Conservation (phyloP, 2,113 vertebrate species). For the Caranx ignobilis region DNA sequence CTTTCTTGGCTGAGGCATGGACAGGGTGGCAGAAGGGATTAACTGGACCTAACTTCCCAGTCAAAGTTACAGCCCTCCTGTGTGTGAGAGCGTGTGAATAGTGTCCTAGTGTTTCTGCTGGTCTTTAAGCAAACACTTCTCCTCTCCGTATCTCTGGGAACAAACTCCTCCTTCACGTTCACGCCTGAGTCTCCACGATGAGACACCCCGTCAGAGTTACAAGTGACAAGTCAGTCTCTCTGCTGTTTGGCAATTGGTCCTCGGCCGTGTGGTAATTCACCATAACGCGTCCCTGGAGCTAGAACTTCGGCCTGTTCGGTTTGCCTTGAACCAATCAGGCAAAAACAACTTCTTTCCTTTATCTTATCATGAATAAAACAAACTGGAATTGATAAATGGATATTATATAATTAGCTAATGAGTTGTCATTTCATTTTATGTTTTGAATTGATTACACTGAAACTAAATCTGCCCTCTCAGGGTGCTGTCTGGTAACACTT, state of each 20-base stretch:
- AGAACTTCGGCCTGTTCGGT: background rate
- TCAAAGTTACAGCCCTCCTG: conserved; percentile 37
- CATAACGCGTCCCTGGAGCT: conserved; percentile 1
- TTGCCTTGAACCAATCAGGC: conserved; percentile 15
- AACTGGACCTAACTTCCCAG: conserved; percentile 42
- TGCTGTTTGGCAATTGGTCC: conserved; percentile 50
- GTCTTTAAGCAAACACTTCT: conserved; percentile 37
- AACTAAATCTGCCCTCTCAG: conserved; percentile 41
- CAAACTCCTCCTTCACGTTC: conserved; percentile 21
- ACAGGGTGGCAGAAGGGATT: conserved; percentile 29
- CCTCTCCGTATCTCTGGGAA: conserved; percentile 15
- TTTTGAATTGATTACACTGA: conserved; percentile 59
- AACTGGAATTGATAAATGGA: conserved; percentile 23
- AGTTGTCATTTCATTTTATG: conserved; percentile 54
- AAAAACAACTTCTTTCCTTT: conserved; percentile 12
- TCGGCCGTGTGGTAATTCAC: conserved; percentile 7
- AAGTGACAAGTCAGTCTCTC: conserved; percentile 32
- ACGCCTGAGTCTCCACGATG: background rate
- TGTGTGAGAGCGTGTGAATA: conserved; percentile 6
- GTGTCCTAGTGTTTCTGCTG: background rate
- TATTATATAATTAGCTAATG: conserved; percentile 53
- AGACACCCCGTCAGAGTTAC: conserved; percentile 36
- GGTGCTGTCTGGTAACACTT: conserved; percentile 39
- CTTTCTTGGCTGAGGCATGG: conserved; percentile 18
- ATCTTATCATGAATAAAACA: conserved; percentile 25